Percentiles rank a stretch among this genome's conserved stretches.
Conservation (phyloP, 30 jellyfish, hydroid and myxozoan species). For the Turritopsis dohrnii region DNA sequence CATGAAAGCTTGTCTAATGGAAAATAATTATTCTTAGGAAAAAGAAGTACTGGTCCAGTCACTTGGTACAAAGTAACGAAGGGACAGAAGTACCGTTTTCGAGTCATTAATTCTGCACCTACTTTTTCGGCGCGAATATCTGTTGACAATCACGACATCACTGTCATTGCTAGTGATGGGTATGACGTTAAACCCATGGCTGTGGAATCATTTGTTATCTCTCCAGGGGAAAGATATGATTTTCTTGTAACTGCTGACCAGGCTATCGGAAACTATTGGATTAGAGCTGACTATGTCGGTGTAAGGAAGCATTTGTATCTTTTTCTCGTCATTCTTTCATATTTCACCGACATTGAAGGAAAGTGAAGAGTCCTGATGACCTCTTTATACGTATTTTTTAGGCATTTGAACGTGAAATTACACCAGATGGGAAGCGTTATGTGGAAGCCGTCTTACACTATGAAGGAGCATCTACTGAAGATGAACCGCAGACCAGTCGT, state of each 20-base stretch:
- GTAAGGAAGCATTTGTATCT: too few relatives aligned
- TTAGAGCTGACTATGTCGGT: slow-evolving; percentile 76
- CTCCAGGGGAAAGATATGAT: slow-evolving; percentile 91
- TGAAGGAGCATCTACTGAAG: slow-evolving; percentile 51
- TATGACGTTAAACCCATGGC: slow-evolving; percentile 51
- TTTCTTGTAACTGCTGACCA: slow-evolving; percentile 75
- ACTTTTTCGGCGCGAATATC: slow-evolving; percentile 77
- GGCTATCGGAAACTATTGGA: slow-evolving; percentile 71
- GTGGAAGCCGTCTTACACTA: slow-evolving; percentile 68
- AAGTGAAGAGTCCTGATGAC: too few relatives aligned
- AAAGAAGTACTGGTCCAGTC: slow-evolving; percentile 49
- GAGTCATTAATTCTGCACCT: slow-evolving; percentile 76
- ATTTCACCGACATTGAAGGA: too few relatives aligned
- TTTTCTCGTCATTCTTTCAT: too few relatives aligned
- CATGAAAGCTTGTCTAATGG: too few relatives aligned
- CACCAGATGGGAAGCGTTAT: slow-evolving; percentile 3
- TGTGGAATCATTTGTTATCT: slow-evolving; percentile 64
- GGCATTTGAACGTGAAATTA: not conserved
- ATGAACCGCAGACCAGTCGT: slow-evolving; percentile 53
- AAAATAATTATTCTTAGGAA: not conserved
- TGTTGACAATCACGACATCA: slow-evolving; percentile 69
- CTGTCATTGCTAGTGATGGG: slow-evolving; percentile 71
- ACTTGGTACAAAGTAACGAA: slow-evolving; percentile 60
- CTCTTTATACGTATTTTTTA: too few relatives aligned
- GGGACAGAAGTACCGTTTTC: slow-evolving; percentile 70